phyloP scores from a whole-genome alignment of 2,888 invertebrate species.

The Cistogaster globosa region DNA sequence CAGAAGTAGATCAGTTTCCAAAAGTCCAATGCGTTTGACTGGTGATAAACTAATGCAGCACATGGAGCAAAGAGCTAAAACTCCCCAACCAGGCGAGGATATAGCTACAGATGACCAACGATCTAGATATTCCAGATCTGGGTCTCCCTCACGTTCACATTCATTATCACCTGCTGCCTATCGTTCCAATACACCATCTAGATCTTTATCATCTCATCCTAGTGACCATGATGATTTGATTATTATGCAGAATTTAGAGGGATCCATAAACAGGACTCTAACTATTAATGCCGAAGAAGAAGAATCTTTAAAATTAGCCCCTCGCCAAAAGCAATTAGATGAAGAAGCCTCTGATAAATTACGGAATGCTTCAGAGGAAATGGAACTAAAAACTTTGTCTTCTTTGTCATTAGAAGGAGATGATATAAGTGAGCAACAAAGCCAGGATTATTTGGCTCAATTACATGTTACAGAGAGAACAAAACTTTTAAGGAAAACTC shows the following conservation, averaged over 20 bases:
- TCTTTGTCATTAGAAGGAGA: conserved; percentile 61
- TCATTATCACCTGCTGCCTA: conserved; percentile 39
- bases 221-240: conserved; percentile 76
- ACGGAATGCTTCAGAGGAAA: conserved; percentile 76
- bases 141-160: conserved; percentile 64
- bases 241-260: conserved; percentile 77
- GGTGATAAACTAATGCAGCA: conserved; percentile 75
- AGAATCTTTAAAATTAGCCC: conserved; percentile 74
- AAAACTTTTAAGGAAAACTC: conserved; percentile 69
- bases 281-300: conserved; percentile 74
- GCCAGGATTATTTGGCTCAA: conserved; percentile 51
- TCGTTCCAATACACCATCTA: conserved; percentile 74
- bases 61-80: conserved; percentile 70
- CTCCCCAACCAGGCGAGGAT: conserved; percentile 71
- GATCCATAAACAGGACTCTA: conserved; percentile 72
- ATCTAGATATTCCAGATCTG: conserved; percentile 53
- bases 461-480: conserved; percentile 48
- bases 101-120: conserved; percentile 13
- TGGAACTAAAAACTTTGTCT: conserved; percentile 75
- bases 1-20: conserved; percentile 66
- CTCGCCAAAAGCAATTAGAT: conserved; percentile 77
- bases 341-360: conserved; percentile 77
- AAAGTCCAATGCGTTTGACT: conserved; percentile 71
- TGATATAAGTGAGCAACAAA: conserved; percentile 38
- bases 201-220: conserved; percentile 68